Percentiles rank a stretch among this genome's conserved stretches.
Conservation (phyloP, 2,113 vertebrate genomes). For the Tylochromis polylepis region DNA sequence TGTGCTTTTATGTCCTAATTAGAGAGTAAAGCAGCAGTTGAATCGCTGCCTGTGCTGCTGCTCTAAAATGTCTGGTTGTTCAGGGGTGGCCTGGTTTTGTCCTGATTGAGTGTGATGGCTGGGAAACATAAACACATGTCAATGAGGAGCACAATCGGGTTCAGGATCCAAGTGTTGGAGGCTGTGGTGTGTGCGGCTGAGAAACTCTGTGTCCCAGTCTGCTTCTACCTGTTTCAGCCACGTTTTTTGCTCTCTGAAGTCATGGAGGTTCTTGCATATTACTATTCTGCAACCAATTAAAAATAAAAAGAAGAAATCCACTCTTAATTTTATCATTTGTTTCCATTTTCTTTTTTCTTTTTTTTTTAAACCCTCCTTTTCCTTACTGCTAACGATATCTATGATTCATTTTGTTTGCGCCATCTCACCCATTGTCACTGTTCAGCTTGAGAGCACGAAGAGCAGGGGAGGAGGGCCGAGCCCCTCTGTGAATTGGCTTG, state of each 20-base stretch:
- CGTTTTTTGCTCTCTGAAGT: not conserved
- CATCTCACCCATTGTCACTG: constrained; percentile 38
- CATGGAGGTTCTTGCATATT: not conserved
- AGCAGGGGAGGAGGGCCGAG: not conserved
- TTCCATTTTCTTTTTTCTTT: constrained; percentile 2
- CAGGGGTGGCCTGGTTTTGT: constrained; percentile 51
- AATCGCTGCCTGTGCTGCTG: constrained; percentile 22
- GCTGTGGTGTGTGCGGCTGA: not conserved
- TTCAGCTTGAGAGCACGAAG: not conserved
- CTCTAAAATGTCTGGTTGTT: constrained; percentile 48
- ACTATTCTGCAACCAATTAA: no score
- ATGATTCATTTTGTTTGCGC: constrained; percentile 60
- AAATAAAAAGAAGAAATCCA: no score
- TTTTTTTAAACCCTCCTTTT: not conserved
- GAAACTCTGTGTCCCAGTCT: not conserved
- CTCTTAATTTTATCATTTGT: constrained; percentile 45
- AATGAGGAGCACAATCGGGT: constrained; percentile 20
- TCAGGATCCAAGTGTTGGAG: not conserved
- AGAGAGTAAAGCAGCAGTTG: constrained; percentile 42
- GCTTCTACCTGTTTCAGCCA: constrained; percentile 11
- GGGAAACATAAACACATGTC: constrained; percentile 47
- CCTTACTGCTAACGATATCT: constrained; percentile 21
- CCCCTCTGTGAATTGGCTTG: not conserved
- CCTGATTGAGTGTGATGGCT: constrained; percentile 57
- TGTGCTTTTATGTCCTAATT: constrained; percentile 62